A percentile compares a stretch with the other conserved stretches of the same genome.
Evolutionary conservation across 2,888 invertebrate species (phyloP).

Genomic region (Loripinus fragilis): DNA sequence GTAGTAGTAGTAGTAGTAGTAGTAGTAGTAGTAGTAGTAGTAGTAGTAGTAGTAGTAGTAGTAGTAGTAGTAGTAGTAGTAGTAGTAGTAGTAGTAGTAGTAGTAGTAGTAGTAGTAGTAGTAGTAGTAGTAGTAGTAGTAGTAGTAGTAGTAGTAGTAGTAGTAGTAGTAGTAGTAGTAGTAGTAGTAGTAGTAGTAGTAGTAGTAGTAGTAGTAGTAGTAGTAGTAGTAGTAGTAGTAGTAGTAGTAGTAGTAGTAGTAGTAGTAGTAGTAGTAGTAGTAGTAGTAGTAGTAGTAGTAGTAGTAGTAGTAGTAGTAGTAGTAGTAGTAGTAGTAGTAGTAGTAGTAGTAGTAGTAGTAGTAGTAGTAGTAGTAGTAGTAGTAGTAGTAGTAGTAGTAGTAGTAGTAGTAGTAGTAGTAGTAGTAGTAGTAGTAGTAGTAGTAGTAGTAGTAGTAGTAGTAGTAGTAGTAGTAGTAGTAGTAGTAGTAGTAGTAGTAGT

Average conservation of each 20-base stretch:
- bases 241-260: slow-evolving; percentile 27
- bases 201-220: background rate
- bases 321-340: slow-evolving; percentile 25
- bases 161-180: slow-evolving; percentile 2
- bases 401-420: background rate
- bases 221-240: slow-evolving; percentile 7
- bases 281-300: slow-evolving; percentile 24
- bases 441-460: slow-evolving; percentile 3
- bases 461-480: slow-evolving; percentile 30
- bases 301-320: slow-evolving; percentile 30
- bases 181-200: slow-evolving; percentile 11
- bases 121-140: slow-evolving; percentile 76
- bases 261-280: slow-evolving; percentile 22
- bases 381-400: background rate
- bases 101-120: slow-evolving; percentile 83
- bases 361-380: background rate
- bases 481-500: slow-evolving; percentile 27
- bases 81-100: slow-evolving; percentile 16
- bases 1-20: background rate
- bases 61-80: slow-evolving; percentile 4
- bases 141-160: background rate
- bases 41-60: slow-evolving; percentile 10
- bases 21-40: background rate
- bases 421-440: background rate
- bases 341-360: slow-evolving; percentile 15